Evolutionary conservation across 2,113 vertebrate genomes (phyloP).

Genomic region (Ascaphus truei): DNA sequence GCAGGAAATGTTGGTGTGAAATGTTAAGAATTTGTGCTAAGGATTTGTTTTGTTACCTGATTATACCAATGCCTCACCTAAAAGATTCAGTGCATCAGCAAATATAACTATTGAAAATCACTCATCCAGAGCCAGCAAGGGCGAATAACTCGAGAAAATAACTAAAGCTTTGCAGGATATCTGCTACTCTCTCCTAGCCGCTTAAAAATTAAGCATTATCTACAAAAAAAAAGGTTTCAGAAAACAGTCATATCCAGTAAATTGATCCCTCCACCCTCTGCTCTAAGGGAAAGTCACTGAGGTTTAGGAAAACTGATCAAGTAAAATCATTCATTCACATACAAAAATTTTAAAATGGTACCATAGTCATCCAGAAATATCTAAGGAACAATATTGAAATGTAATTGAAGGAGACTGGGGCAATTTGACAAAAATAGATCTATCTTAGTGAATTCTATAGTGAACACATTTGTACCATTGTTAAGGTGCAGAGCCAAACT

Average conservation of each 20-base stretch:
- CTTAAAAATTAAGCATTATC: slow-evolving; percentile 85
- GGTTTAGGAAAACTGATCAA: slow-evolving; percentile 71
- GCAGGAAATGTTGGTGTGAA: slow-evolving; percentile 6
- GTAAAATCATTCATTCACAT: slow-evolving; percentile 74
- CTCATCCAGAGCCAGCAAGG: slow-evolving; percentile 55
- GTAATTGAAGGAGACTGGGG: slow-evolving; percentile 58
- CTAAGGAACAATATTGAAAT: slow-evolving; percentile 74
- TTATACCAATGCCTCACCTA: slow-evolving; percentile 44
- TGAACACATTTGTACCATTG: slow-evolving; percentile 70
- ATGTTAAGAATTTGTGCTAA: slow-evolving; percentile 33
- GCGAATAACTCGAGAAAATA: slow-evolving; percentile 62
- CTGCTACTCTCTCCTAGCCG: slow-evolving; percentile 79
- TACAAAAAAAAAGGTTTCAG: slow-evolving; percentile 73
- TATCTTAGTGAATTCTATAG: slow-evolving; percentile 57
- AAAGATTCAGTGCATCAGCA: slow-evolving; percentile 71
- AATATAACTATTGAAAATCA: slow-evolving; percentile 63
- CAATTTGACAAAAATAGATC: slow-evolving; percentile 69
- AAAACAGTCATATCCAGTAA: slow-evolving; percentile 91
- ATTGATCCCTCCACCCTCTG: slow-evolving; percentile 67
- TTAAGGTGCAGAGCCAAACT: slow-evolving; percentile 67
- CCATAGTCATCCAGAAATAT: slow-evolving; percentile 76
- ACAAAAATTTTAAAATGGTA: slow-evolving; percentile 78
- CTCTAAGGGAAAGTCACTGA: slow-evolving; percentile 69
- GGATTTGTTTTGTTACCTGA: slow-evolving; percentile 17
- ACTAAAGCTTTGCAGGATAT: slow-evolving; percentile 80